Percentiles rank a stretch among this genome's conserved stretches.
Conservation (phyloP, 2,888 invertebrate genomes). For the Ecliptopera silaceata region DNA sequence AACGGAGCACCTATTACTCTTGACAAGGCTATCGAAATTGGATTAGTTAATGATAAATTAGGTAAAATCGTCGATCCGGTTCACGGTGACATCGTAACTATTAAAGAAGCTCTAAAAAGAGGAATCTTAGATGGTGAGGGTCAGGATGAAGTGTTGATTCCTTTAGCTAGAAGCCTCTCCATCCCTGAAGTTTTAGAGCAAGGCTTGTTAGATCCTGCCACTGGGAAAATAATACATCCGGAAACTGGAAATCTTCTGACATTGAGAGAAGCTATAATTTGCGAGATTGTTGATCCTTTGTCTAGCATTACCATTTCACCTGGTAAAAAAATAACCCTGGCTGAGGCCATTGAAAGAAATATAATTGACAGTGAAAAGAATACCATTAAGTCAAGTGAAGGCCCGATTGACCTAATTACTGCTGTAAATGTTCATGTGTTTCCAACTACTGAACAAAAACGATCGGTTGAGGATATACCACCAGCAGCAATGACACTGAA, state of each 20-base stretch:
- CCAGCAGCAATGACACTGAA: constrained; percentile 92
- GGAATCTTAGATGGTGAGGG: constrained; percentile 91
- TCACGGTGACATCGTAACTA: constrained; percentile 89
- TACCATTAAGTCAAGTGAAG: constrained; percentile 84
- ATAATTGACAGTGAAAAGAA: constrained; percentile 88
- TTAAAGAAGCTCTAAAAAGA: constrained; percentile 92
- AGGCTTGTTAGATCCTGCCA: constrained; percentile 90
- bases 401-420: constrained; percentile 85
- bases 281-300: constrained; percentile 93
- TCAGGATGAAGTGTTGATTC: constrained; percentile 89
- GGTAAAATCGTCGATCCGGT: constrained; percentile 93
- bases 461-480: constrained; percentile 83
- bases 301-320: constrained; percentile 86
- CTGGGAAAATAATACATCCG: constrained; percentile 92
- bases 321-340: constrained; percentile 86
- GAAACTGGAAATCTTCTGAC: constrained; percentile 91
- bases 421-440: constrained; percentile 89
- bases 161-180: constrained; percentile 90
- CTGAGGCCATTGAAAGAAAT: constrained; percentile 88
- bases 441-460: constrained; percentile 54
- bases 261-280: constrained; percentile 92
- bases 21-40: constrained; percentile 88
- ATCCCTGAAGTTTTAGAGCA: constrained; percentile 93
- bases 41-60: constrained; percentile 87
- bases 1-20: constrained; percentile 86